Base-by-base conservation (phyloP, 2,888 invertebrate genomes). In the Arctia plantaginis region DNA sequence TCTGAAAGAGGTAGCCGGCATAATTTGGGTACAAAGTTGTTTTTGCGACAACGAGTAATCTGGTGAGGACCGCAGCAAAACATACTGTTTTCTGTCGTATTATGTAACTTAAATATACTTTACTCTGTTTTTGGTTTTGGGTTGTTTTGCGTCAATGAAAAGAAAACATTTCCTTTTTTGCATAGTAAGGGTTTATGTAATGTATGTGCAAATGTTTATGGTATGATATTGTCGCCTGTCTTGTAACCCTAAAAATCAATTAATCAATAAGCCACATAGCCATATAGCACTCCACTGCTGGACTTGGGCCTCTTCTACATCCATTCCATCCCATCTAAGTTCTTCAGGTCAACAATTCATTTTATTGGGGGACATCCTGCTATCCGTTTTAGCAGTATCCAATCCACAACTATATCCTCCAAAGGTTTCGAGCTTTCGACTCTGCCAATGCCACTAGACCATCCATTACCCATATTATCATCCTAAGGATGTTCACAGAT, bases 21-120 rank as follows among this genome's bases (percentile, higher is more conserved):
- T 77, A 74, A 73, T 81, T 77, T 75, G 74, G 77, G 79, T 76
- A 76, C 71, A 68, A 73, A 73, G 77, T 81, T 85, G 88, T 88
- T 88, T 88, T 86, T 87, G 85, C 85, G 85, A 85, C 82, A 78
- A 51, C 76, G 79, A 83, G 84, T 87, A 85, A 87, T 88, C 81
- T 83, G 74, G 78, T 71, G 71, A 77, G 77, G 77, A 73, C 77
- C 65, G 66, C 69, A 64, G 72, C 81, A 82, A 82, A 87, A 82
- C 81, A 72, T 20, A 66, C 30, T 67, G 35, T 59, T 59, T 47
- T 18, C 30, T 2, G 7, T 10, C 18, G 67, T 62, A 27, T 41
- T 33, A 62, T 62, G 27, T 62, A 44, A 30, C 62, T 44, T 62
- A 41, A 62, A 20, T 62, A n/a, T 55, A 35, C 27, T 69, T 55